Percentiles rank a stretch among this genome's conserved stretches.
Conservation (phyloP, 1,140 invertebrate species). For the Olivierus martensii region DNA sequence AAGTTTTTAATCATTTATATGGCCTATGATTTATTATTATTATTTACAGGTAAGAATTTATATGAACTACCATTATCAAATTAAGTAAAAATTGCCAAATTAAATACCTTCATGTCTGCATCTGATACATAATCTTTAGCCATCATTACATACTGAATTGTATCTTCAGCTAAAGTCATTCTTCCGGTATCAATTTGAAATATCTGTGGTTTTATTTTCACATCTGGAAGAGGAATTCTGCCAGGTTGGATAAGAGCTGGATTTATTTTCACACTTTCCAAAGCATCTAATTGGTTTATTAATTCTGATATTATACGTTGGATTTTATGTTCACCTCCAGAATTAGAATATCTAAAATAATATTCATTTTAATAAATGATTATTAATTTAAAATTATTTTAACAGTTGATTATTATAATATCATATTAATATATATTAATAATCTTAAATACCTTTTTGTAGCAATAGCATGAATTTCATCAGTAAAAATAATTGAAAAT, state of each 20-base stretch:
- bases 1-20: no score
- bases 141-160: constrained; percentile 95
- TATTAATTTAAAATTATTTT: neutral
- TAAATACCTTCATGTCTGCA: constrained; percentile 57
- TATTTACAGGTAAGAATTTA: no score
- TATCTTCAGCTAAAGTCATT: constrained; percentile 95
- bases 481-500: constrained; percentile 98
- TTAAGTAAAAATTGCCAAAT: no score
- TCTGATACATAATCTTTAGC: constrained; percentile 99
- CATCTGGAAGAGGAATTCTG: constrained; percentile 95
- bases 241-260: constrained; percentile 97
- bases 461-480: constrained; percentile 99
- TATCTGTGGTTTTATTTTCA: constrained; percentile 95
- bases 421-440: neutral
- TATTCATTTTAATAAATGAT: no score
- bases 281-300: constrained; percentile 97
- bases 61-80: no score
- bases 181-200: constrained; percentile 96
- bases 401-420: neutral
- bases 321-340: constrained; percentile 98
- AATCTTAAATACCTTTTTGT: constrained; percentile 58
- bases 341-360: constrained; percentile 73
- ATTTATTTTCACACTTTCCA: constrained; percentile 96
- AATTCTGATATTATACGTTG: constrained; percentile 99
- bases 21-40: no score